Evolutionary conservation across 92 coral and sea anemone species (phyloP), one percentile per base, ranked within the genome.

Genomic region (Hydrozoanthus gracilis): DNA sequence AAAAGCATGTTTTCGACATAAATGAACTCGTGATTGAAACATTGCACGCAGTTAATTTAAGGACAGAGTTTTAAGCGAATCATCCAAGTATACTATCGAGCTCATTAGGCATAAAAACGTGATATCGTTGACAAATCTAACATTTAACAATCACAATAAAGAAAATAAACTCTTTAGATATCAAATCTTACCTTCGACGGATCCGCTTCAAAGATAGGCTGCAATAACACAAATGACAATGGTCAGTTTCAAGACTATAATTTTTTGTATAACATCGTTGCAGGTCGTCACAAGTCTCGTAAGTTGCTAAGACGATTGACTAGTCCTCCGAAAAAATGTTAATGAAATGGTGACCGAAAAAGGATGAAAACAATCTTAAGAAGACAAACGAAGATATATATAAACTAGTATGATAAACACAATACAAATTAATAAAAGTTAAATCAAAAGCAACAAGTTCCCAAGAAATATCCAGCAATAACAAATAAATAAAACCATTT

Each of bases 161-260:
- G 8, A 8, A 13, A 13, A 7, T 54, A 8, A 13, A 13, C 8
- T 65, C 6, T 65, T 58, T 58, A 69, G 10, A 20, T 2, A 48
- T 9, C n/a, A 79, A 17, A 16, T 6, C 20, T 62, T 80, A 80
- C 85, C 85, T 80, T 80, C 4, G 85, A 47, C 16, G 85, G 49
- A 17, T 80, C 85, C 10, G 85, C 85, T 18, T 80, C 85, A 80
- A 80, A 80, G 73, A 80, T 69, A n/a, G 85, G 85, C 85, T 80
- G 72, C 13, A 39, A 64, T 16, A 18, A 48, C 17, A 8, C 2
- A 7, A 48, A 64, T 14, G 55, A 60, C 7, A 45, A 60, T 13
- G 7, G 71, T 1, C 13, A 78, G 69, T 58, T 58, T 78, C 39
- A 27, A 27, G 39, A 56, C 27, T 39, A 7, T 14, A 17, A 44